Conservation (phyloP, 2,888 invertebrate genomes). For the Graphium colonna region DNA sequence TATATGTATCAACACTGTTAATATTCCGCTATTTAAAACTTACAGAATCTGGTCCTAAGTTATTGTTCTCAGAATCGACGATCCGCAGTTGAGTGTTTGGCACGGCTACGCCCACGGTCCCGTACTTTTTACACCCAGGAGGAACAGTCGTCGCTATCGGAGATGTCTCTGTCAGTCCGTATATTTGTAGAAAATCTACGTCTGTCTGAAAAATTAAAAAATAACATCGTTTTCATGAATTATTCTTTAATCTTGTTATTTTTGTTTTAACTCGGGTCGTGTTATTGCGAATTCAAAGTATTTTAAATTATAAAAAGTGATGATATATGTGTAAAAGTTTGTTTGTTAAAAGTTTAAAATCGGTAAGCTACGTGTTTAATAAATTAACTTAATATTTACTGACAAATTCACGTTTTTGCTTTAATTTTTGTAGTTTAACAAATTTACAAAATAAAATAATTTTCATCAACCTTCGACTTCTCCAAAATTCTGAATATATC, state of each 20-base stretch:
- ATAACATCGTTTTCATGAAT: background rate
- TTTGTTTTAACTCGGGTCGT: too few relatives aligned
- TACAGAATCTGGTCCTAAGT: slow-evolving; percentile 76
- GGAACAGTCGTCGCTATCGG: slow-evolving; percentile 71
- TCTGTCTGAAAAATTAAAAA: slow-evolving; percentile 36
- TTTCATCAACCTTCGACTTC: slow-evolving; percentile 52
- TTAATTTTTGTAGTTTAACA: too few relatives aligned
- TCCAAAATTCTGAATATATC: slow-evolving; percentile 73
- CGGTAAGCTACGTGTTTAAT: too few relatives aligned
- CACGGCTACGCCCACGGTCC: slow-evolving; percentile 77
- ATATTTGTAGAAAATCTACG: slow-evolving; percentile 65
- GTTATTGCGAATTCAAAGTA: background rate
- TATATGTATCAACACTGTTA: too few relatives aligned
- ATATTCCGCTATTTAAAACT: too few relatives aligned
- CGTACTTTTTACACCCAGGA: slow-evolving; percentile 40
- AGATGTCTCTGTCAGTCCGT: slow-evolving; percentile 86
- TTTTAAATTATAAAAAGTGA: too few relatives aligned
- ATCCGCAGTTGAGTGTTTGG: slow-evolving; percentile 83
- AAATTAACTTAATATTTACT: too few relatives aligned
- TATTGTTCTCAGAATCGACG: slow-evolving; percentile 44
- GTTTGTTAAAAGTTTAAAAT: too few relatives aligned
- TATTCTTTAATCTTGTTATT: too few relatives aligned
- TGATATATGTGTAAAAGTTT: too few relatives aligned
- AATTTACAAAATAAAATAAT: background rate
- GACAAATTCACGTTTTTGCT: too few relatives aligned